phyloP scores from a whole-genome alignment of 2,113 vertebrate genomes.

The Atrichornis clamosus region DNA sequence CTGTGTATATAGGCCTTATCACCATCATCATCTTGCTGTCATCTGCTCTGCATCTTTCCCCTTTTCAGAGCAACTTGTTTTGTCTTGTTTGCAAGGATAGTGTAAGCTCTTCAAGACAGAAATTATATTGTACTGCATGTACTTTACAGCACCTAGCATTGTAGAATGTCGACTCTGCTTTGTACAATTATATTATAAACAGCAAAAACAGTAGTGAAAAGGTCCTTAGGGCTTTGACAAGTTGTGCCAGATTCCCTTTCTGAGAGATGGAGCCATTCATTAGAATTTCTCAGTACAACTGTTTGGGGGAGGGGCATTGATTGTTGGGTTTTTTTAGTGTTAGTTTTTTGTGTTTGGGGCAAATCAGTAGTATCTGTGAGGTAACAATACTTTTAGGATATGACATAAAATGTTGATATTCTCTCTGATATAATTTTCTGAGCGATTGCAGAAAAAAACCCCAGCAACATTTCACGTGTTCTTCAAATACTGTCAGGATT shows the following conservation, averaged over 20 bases:
- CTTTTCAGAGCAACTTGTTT: constrained; percentile 29
- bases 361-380: not conserved
- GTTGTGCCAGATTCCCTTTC: not conserved
- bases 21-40: not conserved
- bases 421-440: not conserved
- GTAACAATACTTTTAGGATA: not conserved
- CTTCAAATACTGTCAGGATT: not conserved
- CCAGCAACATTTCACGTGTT: not conserved
- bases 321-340: not conserved
- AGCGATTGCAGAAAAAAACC: not conserved
- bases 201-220: not conserved
- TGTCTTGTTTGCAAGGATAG: constrained; percentile 6
- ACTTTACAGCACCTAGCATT: constrained; percentile 12
- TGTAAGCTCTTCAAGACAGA: constrained; percentile 10
- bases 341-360: not conserved
- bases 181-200: not conserved
- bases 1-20: not conserved
- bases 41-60: constrained; percentile 8
- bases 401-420: not conserved
- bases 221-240: constrained; percentile 21
- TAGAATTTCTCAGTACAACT: not conserved
- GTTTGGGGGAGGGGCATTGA: not conserved
- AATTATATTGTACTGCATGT: not conserved
- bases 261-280: not conserved
- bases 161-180: not conserved